Evolutionary conservation across 2,113 vertebrate species (phyloP).

Genomic region (Hyperoodon ampullatus): DNA sequence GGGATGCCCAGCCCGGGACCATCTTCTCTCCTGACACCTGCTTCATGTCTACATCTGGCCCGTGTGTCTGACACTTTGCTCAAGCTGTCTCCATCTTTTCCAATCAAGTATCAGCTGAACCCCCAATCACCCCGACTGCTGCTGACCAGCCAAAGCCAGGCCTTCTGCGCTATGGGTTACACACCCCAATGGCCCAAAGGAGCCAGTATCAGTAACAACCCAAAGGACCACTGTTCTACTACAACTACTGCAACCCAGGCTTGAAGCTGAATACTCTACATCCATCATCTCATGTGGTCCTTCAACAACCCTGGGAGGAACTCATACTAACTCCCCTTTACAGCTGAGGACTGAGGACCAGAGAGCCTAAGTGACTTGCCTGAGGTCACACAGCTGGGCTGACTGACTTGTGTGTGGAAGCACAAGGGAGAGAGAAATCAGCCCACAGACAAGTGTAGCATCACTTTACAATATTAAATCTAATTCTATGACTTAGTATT

Average conservation of each 20-base stretch:
- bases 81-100: not conserved
- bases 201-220: not conserved
- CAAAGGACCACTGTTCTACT: not conserved
- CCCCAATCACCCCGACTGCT: not conserved
- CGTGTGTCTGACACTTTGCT: not conserved
- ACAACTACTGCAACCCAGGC: not conserved
- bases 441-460: not conserved
- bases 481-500: not conserved
- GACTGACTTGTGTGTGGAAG: not conserved
- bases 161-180: too few relatives aligned
- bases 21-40: not conserved
- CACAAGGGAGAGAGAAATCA: not conserved
- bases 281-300: not conserved
- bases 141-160: not conserved
- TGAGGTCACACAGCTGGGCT: not conserved
- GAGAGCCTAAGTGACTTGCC: not conserved
- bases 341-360: not conserved
- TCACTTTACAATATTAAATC: not conserved
- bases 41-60: not conserved
- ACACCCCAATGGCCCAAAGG: not conserved
- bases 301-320: not conserved
- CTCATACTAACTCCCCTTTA: not conserved
- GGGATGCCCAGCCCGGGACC: not conserved
- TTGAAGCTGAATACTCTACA: not conserved
- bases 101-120: not conserved